Conservation (phyloP, 2,113 vertebrate species). For the Corvus moneduloides region DNA sequence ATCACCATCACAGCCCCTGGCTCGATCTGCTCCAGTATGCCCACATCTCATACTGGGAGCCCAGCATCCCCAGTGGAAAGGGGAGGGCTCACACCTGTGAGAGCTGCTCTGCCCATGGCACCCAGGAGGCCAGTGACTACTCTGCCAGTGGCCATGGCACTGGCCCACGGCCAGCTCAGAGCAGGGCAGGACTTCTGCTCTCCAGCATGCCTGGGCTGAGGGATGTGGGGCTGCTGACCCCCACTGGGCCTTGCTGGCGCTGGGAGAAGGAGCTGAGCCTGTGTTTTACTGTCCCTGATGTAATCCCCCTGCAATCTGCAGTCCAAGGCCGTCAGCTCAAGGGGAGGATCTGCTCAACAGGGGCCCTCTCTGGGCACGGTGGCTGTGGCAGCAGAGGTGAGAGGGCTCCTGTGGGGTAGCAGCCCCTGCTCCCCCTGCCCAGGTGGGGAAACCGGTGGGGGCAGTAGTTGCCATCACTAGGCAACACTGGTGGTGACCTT, state of each 20-base stretch:
- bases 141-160: fast-evolving
- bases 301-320: neutral
- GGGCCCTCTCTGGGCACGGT: fast-evolving
- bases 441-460: neutral
- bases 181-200: neutral
- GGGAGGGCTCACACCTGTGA: neutral
- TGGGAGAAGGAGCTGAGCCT: neutral
- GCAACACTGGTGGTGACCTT: neutral
- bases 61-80: too few species aligned
- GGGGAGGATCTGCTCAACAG: neutral
- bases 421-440: neutral
- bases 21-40: neutral
- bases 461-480: neutral
- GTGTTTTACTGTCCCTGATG: neutral
- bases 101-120: neutral
- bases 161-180: neutral
- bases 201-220: fast-evolving
- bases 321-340: neutral
- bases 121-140: neutral
- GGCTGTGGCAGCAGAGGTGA: neutral
- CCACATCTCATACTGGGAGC: neutral
- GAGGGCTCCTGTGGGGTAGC: neutral
- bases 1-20: neutral
- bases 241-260: fast-evolving
- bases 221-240: neutral